Conservation (phyloP, 1,140 invertebrate genomes). For the Potamilus streckersoni region DNA sequence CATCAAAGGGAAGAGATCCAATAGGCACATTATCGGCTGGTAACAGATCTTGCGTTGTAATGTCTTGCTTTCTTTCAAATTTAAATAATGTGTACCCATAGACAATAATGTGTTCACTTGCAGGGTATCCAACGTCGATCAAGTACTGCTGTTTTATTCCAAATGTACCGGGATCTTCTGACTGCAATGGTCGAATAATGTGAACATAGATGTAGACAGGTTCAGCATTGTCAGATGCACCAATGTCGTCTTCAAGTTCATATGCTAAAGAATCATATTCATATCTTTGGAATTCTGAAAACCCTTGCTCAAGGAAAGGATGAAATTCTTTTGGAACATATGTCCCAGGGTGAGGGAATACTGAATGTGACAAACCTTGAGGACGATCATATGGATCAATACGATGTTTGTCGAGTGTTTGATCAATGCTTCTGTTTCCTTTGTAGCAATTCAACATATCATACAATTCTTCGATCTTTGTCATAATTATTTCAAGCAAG, state of each 20-base stretch:
- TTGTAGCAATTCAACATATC: too few relatives aligned
- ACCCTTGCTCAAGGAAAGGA: conserved; percentile 18
- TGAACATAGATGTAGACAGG: conserved; percentile 16
- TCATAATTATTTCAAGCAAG: too few relatives aligned
- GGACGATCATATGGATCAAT: conserved; percentile 6
- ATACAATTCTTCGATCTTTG: too few relatives aligned
- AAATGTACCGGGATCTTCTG: too few relatives aligned
- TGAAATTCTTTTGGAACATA: conserved; percentile 9
- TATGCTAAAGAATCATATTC: conserved; percentile 45
- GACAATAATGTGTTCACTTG: too few relatives aligned
- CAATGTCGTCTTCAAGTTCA: conserved; percentile 47
- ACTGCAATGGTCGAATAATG: not conserved
- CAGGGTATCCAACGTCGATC: too few relatives aligned
- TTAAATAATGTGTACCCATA: conserved; percentile 40
- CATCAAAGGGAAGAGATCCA: not conserved
- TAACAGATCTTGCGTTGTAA: not conserved
- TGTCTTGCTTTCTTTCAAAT: conserved; percentile 29
- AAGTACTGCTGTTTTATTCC: too few relatives aligned
- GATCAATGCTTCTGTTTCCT: not conserved
- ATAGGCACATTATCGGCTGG: not conserved
- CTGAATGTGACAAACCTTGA: not conserved
- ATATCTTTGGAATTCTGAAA: conserved; percentile 21
- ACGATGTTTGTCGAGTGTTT: not conserved
- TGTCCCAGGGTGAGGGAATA: conserved; percentile 18
- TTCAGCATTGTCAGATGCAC: conserved; percentile 3